Conservation (phyloP, 2,888 invertebrate genomes). For the Bombylius discolor region DNA sequence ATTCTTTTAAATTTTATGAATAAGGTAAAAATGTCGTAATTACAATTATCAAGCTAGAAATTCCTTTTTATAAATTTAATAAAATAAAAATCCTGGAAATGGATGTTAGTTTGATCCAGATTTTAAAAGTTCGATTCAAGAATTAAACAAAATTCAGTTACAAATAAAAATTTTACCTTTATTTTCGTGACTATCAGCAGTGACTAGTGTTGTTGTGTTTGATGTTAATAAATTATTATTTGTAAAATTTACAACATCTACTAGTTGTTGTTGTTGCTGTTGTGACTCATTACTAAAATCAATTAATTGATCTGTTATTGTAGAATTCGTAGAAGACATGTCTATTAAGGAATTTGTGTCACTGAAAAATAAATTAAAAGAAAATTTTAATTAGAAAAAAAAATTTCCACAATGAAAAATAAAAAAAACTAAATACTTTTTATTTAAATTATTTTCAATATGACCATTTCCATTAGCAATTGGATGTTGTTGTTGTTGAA, state of each 20-base stretch:
- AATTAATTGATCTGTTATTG: slow-evolving; percentile 30
- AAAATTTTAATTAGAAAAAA: no score
- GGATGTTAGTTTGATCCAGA: no score
- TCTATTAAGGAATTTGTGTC: slow-evolving; percentile 34
- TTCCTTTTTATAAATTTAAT: no score
- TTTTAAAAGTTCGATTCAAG: slow-evolving; percentile 22
- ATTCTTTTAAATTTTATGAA: slow-evolving; percentile 17
- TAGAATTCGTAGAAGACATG: slow-evolving; percentile 19
- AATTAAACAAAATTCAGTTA: slow-evolving; percentile 16
- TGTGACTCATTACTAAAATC: slow-evolving; percentile 36
- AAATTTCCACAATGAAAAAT: no score
- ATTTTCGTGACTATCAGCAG: slow-evolving; percentile 39
- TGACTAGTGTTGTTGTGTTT: slow-evolving; percentile 35
- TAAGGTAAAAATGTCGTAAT: not conserved
- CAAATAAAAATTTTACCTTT: slow-evolving; percentile 23
- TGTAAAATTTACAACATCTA: slow-evolving; percentile 19
- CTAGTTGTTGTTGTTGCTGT: slow-evolving; percentile 33
- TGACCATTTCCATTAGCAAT: slow-evolving; percentile 36
- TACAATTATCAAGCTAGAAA: not conserved
- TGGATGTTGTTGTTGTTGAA: slow-evolving; percentile 16
- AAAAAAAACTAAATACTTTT: slow-evolving; percentile 24
- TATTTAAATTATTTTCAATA: slow-evolving; percentile 35
- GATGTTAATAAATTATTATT: slow-evolving; percentile 31
- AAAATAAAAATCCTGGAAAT: no score
- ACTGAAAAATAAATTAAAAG: slow-evolving; percentile 18